A percentile compares a stretch with the other conserved stretches of the same genome.
phyloP scores from a whole-genome alignment of 1,140 invertebrate genomes.

The Zaprionus ornatus region DNA sequence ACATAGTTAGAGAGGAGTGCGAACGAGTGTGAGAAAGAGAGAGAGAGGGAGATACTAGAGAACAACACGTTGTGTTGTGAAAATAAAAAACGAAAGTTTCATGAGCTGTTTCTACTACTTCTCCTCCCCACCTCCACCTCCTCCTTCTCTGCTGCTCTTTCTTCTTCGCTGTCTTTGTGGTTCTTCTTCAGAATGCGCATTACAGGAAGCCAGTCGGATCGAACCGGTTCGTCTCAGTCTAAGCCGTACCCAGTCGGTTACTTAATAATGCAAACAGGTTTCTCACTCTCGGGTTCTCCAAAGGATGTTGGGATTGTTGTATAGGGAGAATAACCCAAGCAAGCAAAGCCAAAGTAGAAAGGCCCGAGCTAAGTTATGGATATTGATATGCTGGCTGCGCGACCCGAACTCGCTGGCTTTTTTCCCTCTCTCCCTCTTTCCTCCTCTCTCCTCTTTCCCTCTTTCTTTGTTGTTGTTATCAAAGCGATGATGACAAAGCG shows the following conservation, averaged over 20 bases:
- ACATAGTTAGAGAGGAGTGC: neutral
- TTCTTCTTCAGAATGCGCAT: conserved; percentile 57
- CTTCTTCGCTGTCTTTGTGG: conserved; percentile 1
- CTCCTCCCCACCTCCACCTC: neutral
- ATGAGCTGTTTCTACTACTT: conserved; percentile 40
- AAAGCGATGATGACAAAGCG: conserved; percentile 49
- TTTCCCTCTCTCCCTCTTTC: neutral
- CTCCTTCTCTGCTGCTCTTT: neutral
- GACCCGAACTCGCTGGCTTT: conserved; percentile 4
- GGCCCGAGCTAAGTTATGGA: conserved; percentile 67
- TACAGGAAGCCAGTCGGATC: conserved; percentile 60
- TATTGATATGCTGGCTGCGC: conserved; percentile 48
- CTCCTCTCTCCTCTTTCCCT: neutral
- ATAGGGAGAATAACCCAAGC: neutral
- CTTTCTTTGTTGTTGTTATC: conserved; percentile 28
- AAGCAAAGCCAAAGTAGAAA: conserved; percentile 18
- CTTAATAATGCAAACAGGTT: conserved; percentile 80
- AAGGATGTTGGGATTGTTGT: conserved; percentile 31
- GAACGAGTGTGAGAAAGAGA: conserved; percentile 1
- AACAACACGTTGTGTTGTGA: conserved; percentile 23
- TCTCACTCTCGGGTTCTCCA: conserved; percentile 34
- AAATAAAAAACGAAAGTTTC: conserved; percentile 77
- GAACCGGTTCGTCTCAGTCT: conserved; percentile 56
- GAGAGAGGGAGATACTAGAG: conserved; percentile 2
- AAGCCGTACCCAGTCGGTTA: conserved; percentile 51